Percentiles rank a stretch among this genome's conserved stretches.
Conservation (phyloP, 2,113 vertebrate genomes). For the Plecturocebus donacophilus region DNA sequence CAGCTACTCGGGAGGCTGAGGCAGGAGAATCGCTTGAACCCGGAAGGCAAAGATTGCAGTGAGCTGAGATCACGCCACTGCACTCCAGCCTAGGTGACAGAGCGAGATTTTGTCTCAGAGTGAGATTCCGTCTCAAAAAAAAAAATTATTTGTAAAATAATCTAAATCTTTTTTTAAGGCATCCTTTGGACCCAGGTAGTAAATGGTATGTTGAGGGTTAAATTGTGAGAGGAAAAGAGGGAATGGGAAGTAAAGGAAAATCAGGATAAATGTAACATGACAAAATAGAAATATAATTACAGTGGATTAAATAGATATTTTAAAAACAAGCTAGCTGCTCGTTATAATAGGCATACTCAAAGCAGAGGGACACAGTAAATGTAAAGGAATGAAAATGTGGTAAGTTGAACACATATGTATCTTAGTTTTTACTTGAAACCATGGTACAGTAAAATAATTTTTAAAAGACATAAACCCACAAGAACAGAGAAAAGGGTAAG, state of each 20-base stretch:
- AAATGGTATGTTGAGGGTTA: not conserved
- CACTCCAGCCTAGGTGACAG: no score
- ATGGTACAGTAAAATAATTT: not conserved
- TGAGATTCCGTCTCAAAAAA: no score
- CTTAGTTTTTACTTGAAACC: not conserved
- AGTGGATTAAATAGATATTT: not conserved
- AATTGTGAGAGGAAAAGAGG: not conserved
- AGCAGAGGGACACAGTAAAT: not conserved
- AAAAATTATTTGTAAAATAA: not conserved
- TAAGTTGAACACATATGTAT: not conserved
- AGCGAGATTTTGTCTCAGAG: no score
- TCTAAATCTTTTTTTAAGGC: not conserved
- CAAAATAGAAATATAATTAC: not conserved
- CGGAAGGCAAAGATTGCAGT: no score
- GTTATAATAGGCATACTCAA: not conserved
- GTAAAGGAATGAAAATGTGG: not conserved
- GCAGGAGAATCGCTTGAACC: no score
- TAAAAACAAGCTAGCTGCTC: not conserved
- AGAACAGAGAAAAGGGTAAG: not conserved
- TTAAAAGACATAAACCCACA: not conserved
- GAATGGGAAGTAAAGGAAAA: not conserved
- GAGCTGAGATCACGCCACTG: no score
- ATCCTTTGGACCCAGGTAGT: not conserved
- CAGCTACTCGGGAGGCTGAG: no score
- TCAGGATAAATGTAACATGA: not conserved